A percentile compares a stretch with the other conserved stretches of the same genome.
phyloP scores from a whole-genome alignment of 2,888 invertebrate species.

The Eumerus sabulonum region DNA sequence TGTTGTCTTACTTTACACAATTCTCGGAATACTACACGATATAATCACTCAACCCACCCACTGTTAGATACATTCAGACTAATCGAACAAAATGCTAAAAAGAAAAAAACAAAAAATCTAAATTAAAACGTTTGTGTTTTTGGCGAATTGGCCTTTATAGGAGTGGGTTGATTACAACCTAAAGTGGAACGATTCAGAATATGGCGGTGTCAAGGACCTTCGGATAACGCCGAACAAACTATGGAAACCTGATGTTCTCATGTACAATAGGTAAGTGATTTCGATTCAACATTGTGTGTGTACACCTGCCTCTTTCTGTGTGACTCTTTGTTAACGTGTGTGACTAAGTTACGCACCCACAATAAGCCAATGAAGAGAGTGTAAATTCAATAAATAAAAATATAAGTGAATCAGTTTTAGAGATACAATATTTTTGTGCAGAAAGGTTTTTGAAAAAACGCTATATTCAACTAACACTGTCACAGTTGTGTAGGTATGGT shows the following conservation, averaged over 20 bases:
- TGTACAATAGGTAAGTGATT: constrained; percentile 96
- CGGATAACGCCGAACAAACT: constrained; percentile 96
- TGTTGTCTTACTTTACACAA: constrained; percentile 10
- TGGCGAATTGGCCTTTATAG: constrained; percentile 80
- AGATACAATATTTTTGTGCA: constrained; percentile 9
- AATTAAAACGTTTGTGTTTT: constrained; percentile 28
- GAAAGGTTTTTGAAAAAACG: constrained; percentile 2
- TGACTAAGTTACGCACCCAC: constrained; percentile 45
- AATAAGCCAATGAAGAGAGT: constrained; percentile 63
- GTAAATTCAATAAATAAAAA: constrained; percentile 1
- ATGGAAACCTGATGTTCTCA: constrained; percentile 99
- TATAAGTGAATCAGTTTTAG: constrained; percentile 8
- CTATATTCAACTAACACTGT: constrained; percentile 22
- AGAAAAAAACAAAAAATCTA: not conserved
- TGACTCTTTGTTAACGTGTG: constrained; percentile 17
- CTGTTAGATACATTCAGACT: too few species aligned
- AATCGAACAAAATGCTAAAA: too few species aligned
- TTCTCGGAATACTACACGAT: constrained; percentile 16
- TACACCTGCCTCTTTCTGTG: constrained; percentile 34
- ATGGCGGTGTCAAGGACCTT: constrained; percentile 95
- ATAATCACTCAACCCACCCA: constrained; percentile 12
- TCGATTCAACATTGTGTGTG: constrained; percentile 39
- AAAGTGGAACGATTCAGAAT: constrained; percentile 97
- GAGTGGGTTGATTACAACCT: constrained; percentile 99
- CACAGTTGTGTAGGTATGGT: constrained; percentile 41